A percentile compares a stretch with the other conserved stretches of the same genome.
Conservation (phyloP, 2,113 vertebrate species). For the Micronycteris hirsuta region DNA sequence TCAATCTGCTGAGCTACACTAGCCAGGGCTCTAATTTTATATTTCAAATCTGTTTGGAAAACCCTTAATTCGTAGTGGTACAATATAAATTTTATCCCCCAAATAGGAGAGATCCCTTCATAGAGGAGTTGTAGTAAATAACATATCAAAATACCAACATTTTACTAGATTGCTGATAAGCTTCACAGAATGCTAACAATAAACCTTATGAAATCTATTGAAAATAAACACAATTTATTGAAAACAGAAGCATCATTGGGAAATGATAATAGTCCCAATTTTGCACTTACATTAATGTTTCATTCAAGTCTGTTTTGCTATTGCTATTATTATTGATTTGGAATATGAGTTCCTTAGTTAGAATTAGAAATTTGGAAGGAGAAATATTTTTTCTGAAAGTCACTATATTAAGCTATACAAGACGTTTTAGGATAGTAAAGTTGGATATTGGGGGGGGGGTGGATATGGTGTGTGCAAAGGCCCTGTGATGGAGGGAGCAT, state of each 20-base stretch:
- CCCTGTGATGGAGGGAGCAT: not conserved
- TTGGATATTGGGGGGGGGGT: not conserved
- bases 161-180: not conserved
- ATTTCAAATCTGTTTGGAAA: constrained; percentile 35
- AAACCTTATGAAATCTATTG: not conserved
- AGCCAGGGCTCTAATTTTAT: not conserved
- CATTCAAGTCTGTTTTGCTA: constrained; percentile 12
- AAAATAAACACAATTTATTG: not conserved
- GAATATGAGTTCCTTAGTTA: not conserved
- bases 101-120: not conserved
- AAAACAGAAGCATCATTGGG: not conserved
- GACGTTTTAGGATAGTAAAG: not conserved
- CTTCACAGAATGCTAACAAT: not conserved
- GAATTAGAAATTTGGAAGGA: constrained; percentile 16
- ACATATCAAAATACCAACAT: not conserved
- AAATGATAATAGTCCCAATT: not conserved
- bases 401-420: not conserved
- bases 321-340: constrained; percentile 3
- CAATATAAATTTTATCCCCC: not conserved
- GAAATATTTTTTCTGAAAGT: not conserved
- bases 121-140: not conserved
- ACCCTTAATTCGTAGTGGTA: not conserved
- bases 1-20: too few species aligned
- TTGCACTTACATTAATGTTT: constrained; percentile 11
- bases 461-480: not conserved